A percentile compares a stretch with the other conserved stretches of the same genome.
Evolutionary conservation across 2,113 vertebrate species (phyloP).

Genomic region (Fregata magnificens): DNA sequence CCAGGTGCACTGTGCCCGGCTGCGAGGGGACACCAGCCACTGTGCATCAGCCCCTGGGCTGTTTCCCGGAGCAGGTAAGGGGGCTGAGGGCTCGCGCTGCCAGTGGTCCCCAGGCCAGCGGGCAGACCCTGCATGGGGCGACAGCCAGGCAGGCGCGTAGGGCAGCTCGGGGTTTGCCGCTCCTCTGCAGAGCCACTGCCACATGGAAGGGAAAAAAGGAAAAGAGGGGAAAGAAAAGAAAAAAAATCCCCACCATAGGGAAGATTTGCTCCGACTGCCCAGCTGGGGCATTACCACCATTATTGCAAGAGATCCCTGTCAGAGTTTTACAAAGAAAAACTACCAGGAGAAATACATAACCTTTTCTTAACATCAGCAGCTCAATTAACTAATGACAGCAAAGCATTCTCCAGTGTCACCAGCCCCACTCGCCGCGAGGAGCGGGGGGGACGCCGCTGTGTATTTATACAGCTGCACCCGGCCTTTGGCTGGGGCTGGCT

Average conservation of each 20-base stretch:
- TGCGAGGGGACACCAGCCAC: background rate
- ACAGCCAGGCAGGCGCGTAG: background rate
- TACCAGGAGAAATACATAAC: conserved; percentile 71
- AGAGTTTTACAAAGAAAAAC: conserved; percentile 68
- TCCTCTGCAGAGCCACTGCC: rapidly evolving
- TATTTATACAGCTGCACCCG: conserved; percentile 64
- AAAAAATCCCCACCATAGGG: background rate
- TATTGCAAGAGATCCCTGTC: conserved; percentile 53
- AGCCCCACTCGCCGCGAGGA: background rate
- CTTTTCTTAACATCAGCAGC: conserved; percentile 71
- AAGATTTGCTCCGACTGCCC: conserved; percentile 17
- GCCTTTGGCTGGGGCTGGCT: conserved; percentile 46
- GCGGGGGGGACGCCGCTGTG: background rate
- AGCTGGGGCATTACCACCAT: background rate
- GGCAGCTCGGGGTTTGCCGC: background rate
- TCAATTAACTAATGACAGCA: conserved; percentile 74
- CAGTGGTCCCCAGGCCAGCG: background rate
- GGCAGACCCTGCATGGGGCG: background rate
- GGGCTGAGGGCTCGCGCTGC: background rate
- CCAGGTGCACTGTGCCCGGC: rapidly evolving
- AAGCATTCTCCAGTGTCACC: conserved; percentile 63
- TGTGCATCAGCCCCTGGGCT: rapidly evolving
- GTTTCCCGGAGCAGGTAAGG: background rate
- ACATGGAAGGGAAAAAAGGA: rapidly evolving
- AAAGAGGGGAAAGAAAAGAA: background rate